A percentile compares a stretch with the other conserved stretches of the same genome.
These are phyloP conservation scores for Microcebus ravelobensis DNA, from an alignment of 2,113 vertebrate species.

Conservation along the genomic window DNA sequence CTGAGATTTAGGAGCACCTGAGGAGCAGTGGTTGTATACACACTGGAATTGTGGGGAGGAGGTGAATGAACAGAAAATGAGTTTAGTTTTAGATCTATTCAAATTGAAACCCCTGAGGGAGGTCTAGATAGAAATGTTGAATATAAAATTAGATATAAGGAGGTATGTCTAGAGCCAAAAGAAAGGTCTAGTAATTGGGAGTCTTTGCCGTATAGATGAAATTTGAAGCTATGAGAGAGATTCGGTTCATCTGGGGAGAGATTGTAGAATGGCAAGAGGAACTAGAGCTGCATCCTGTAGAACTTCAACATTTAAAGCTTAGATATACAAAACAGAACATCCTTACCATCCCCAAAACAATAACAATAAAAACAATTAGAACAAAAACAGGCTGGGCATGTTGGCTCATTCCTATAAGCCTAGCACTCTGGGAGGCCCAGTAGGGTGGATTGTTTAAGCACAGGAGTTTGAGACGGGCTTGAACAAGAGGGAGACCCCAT, in stretches of 20 bases:
- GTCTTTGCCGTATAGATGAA: not conserved
- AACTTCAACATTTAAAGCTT: not conserved
- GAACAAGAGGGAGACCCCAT: too few species aligned
- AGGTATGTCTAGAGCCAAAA: not conserved
- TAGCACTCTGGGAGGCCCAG: too few species aligned
- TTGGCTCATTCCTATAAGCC: too few species aligned
- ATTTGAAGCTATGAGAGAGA: not conserved
- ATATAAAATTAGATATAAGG: not conserved
- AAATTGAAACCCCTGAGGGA: not conserved
- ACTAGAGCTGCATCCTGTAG: not conserved
- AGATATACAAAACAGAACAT: not conserved
- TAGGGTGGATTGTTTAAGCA: too few species aligned
- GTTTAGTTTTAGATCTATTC: not conserved
- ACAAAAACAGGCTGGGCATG: not conserved
- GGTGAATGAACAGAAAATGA: not conserved
- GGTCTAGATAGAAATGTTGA: not conserved
- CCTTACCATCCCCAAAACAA: not conserved
- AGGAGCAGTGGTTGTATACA: not conserved
- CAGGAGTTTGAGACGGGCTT: too few species aligned
- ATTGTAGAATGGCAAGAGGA: not conserved
- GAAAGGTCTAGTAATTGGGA: not conserved
- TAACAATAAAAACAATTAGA: not conserved
- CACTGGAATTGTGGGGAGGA: not conserved
- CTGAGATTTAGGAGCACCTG: not conserved
- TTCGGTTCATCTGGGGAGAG: not conserved